Evolutionary conservation across 1,140 invertebrate genomes (phyloP), one percentile per base, ranked within the genome.

Genomic region (Spodoptera litura): DNA sequence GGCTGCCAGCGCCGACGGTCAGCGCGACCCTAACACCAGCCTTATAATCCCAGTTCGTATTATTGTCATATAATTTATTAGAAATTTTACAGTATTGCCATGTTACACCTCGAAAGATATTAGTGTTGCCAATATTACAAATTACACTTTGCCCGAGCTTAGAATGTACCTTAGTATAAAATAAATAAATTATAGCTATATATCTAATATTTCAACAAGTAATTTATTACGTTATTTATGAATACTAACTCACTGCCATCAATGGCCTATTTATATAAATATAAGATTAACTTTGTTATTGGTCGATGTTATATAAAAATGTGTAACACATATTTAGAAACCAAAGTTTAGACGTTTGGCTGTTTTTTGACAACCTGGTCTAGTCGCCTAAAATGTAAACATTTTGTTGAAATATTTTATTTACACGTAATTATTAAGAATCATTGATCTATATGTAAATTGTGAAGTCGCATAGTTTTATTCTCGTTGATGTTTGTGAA

Each of bases 331-430:
- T 85, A 82, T 77, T 83, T 78, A 64, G 51, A 81, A 86, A 88
- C 86, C 86, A 88, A 88, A 88, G 86, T 84, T 81, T 83, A 81
- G 81, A 83, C 81, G 78, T 81, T 68, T 73, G 82, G 82, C 84
- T 85, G 86, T 90, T 89, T 90, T 85, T 87, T 82, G 68, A 83
- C 85, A 83, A 89, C 83, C 78, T 81, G 81, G 90, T 87, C 88
- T 93, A 91, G 88, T 91, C 89, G 85, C 87, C 87, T 88, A 78
- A 88, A 84, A 81, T 88, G 83, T 84, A 82, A 86, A 87, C 56
- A 76, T 78, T 74, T 78, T 80, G 74, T 82, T 81, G 49, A 86
- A 75, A 83, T 68, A 80, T 86, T 66, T 82, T 83, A 83, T 83
- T 81, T 82, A 80, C 80, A 85, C 78, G 59, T 58, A 73, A 73